These are phyloP conservation scores for Lasioglossum calceatum DNA, from an alignment of 2,888 invertebrate species.

Conservation along the genomic window DNA sequence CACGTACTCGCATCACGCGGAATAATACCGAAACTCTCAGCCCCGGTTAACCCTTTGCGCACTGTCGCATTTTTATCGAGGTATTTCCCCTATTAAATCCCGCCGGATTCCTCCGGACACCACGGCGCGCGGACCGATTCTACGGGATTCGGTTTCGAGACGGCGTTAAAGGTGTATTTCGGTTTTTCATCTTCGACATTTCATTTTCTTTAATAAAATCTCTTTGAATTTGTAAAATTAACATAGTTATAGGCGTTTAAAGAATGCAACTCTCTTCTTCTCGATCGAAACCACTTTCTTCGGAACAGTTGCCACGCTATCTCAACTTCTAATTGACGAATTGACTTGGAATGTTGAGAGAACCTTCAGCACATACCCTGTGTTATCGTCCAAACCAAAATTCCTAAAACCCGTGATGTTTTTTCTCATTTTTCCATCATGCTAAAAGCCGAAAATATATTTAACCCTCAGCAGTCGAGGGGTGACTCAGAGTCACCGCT, in stretches of 20 bases:
- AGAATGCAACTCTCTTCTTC: not conserved
- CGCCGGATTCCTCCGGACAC: not conserved
- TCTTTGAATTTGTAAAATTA: not conserved
- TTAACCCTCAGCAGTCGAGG: too few relatives aligned
- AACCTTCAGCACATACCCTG: not conserved
- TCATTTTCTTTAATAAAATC: too few relatives aligned
- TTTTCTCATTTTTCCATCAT: not conserved
- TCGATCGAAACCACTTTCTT: too few relatives aligned
- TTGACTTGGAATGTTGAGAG: not conserved
- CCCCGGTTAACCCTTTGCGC: slow-evolving; percentile 41
- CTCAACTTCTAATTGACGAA: not conserved
- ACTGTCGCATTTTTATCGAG: slow-evolving; percentile 25
- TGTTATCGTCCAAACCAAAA: not conserved
- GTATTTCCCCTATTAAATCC: slow-evolving; percentile 18
- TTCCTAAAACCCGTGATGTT: not conserved
- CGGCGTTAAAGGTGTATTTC: too few relatives aligned
- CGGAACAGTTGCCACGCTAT: too few relatives aligned
- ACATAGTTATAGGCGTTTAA: not conserved
- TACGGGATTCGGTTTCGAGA: not conserved
- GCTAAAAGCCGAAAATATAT: not conserved
- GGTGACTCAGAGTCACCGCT: too few relatives aligned
- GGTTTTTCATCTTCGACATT: too few relatives aligned
- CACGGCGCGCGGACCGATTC: not conserved
- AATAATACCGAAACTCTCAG: slow-evolving; percentile 50
- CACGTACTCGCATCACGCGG: slow-evolving; percentile 43